Percentiles rank a stretch among this genome's conserved stretches.
phyloP scores from a whole-genome alignment of 2,888 invertebrate species.

The Hirtodrosophila confusa region DNA sequence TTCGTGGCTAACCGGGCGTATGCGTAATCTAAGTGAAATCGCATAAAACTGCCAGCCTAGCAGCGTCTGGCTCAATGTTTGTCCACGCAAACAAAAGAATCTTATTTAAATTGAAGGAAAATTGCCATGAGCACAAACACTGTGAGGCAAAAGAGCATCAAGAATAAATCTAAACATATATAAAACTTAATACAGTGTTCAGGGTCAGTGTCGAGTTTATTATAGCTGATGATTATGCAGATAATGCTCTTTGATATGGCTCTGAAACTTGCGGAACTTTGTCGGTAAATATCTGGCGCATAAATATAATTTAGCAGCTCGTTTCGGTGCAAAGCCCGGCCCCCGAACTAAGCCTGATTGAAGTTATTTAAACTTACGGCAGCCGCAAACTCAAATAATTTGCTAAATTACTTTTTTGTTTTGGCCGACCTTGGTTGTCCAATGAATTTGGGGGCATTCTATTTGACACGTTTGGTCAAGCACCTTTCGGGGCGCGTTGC shows the following conservation, averaged over 20 bases:
- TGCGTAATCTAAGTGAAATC: conserved; percentile 49
- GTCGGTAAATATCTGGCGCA: conserved; percentile 34
- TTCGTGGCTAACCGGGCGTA: conserved; percentile 56
- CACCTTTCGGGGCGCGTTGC: conserved; percentile 58
- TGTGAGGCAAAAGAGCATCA: neutral
- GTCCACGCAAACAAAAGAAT: conserved; percentile 52
- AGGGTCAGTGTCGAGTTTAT: conserved; percentile 68
- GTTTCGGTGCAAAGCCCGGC: conserved; percentile 10
- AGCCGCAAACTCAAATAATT: conserved; percentile 77
- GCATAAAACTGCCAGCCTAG: conserved; percentile 24
- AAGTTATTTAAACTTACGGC: conserved; percentile 75
- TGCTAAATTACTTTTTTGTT: conserved; percentile 75
- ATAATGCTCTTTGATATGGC: conserved; percentile 51
- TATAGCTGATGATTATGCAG: conserved; percentile 41
- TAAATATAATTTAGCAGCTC: conserved; percentile 58
- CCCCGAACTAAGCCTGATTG: conserved; percentile 55
- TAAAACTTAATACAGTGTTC: conserved; percentile 40
- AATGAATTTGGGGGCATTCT: conserved; percentile 24
- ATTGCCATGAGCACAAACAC: conserved; percentile 23
- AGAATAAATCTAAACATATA: conserved; percentile 12
- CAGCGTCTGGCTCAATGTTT: conserved; percentile 53
- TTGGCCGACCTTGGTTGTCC: conserved; percentile 57
- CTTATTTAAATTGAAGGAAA: conserved; percentile 46
- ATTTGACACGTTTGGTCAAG: conserved; percentile 73
- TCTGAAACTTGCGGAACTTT: conserved; percentile 60